Conservation (phyloP, 1,140 invertebrate genomes). For the Ditylenchus dipsaci region DNA sequence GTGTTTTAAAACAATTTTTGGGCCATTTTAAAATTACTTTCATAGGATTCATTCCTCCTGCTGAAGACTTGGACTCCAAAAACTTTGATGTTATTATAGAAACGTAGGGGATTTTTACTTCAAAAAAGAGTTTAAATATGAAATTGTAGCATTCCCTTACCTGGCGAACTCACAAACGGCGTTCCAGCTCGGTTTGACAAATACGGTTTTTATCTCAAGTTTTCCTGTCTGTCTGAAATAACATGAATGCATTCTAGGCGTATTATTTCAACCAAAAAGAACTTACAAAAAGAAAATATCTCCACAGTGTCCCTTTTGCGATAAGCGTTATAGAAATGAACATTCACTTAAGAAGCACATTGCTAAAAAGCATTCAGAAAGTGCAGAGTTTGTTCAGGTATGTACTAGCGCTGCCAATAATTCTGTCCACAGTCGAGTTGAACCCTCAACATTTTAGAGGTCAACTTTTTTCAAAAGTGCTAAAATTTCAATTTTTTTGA, state of each 20-base stretch:
- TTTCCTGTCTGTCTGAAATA: not conserved
- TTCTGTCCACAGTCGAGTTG: too few species aligned
- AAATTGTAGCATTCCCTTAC: slow-evolving; percentile 46
- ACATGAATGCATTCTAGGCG: slow-evolving; percentile 12
- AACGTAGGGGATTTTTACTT: slow-evolving; percentile 28
- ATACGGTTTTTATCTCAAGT: not conserved
- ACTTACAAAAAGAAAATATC: slow-evolving; percentile 57
- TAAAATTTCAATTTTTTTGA: too few species aligned
- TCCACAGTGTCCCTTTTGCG: slow-evolving; percentile 56
- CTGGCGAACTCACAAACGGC: slow-evolving; percentile 47
- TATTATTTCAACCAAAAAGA: slow-evolving; percentile 46
- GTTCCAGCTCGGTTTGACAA: slow-evolving; percentile 47
- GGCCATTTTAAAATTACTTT: too few species aligned
- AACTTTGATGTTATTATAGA: slow-evolving; percentile 40
- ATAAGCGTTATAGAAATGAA: slow-evolving; percentile 56
- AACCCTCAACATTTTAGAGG: too few species aligned
- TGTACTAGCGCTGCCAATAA: too few species aligned
- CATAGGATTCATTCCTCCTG: slow-evolving; percentile 55
- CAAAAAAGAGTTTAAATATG: slow-evolving; percentile 5
- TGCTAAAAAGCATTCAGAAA: slow-evolving; percentile 53
- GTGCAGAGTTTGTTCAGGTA: slow-evolving; percentile 50
- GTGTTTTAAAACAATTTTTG: too few species aligned
- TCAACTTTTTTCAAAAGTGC: too few species aligned
- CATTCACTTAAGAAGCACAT: slow-evolving; percentile 57
- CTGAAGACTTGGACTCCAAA: slow-evolving; percentile 46